Conservation (phyloP, 2,888 invertebrate species). For the Entomobrya multifasciata region DNA sequence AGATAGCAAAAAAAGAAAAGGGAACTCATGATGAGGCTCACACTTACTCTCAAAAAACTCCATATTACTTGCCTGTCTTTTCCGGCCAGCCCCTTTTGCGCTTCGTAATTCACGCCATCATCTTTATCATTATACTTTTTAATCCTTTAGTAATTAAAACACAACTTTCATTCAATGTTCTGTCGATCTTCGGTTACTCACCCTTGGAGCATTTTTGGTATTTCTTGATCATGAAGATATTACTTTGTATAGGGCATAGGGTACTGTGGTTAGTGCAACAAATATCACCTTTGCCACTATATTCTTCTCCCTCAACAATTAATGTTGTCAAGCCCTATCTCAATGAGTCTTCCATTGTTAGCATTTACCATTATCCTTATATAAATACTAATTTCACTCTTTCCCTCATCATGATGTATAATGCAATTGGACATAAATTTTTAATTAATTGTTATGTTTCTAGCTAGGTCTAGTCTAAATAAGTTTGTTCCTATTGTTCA, state of each 20-base stretch:
- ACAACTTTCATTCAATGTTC: conserved; percentile 52
- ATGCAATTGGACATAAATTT: too few species aligned
- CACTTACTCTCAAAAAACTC: conserved; percentile 27
- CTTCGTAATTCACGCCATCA: conserved; percentile 72
- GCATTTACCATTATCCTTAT: conserved; percentile 36
- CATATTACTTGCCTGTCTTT: conserved; percentile 9
- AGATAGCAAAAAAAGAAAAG: conserved; percentile 47
- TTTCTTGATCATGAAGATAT: conserved; percentile 9
- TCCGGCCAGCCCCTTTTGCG: conserved; percentile 67
- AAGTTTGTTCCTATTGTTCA: too few species aligned
- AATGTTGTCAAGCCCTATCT: too few species aligned
- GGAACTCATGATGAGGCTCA: conserved; percentile 3
- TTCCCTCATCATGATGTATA: conserved; percentile 10
- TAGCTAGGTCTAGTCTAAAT: too few species aligned
- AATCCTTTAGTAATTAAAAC: conserved; percentile 79
- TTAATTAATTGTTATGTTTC: too few species aligned
- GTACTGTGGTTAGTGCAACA: conserved; percentile 16
- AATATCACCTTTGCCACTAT: conserved; percentile 46
- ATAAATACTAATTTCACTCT: conserved; percentile 57
- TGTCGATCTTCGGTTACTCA: conserved; percentile 21
- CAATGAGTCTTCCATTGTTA: too few species aligned
- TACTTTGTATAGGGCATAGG: neutral
- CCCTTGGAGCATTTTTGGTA: neutral
- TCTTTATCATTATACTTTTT: conserved; percentile 64
- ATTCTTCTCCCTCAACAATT: neutral